Conservation (phyloP, 2,113 vertebrate genomes). For the Oryzias melastigma region DNA sequence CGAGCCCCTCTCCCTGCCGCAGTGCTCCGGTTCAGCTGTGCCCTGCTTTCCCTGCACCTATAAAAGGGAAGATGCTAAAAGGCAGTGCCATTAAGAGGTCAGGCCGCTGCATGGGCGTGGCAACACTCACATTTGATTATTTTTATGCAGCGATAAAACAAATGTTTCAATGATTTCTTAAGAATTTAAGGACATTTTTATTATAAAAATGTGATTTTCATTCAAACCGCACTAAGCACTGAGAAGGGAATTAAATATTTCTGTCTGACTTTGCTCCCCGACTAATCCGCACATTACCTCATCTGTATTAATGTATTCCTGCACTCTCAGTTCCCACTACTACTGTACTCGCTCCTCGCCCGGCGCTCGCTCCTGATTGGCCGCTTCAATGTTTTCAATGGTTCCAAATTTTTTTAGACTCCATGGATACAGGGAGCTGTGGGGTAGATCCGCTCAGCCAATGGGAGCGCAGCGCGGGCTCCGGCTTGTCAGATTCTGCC, state of each 20-base stretch:
- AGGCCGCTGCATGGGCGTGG: constrained; percentile 71
- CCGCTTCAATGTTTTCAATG: constrained; percentile 71
- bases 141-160: no score
- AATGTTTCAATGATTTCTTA: no score
- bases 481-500: constrained; percentile 69
- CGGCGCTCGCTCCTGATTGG: constrained; percentile 62
- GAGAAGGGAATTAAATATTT: constrained; percentile 46
- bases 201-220: constrained; percentile 16
- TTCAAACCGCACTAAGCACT: constrained; percentile 38
- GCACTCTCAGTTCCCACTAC: constrained; percentile 73
- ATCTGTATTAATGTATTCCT: constrained; percentile 79
- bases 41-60: constrained; percentile 14
- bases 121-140: constrained; percentile 1
- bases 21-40: constrained; percentile 56
- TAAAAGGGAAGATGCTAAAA: constrained; percentile 20
- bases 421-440: constrained; percentile 81
- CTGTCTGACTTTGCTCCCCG: constrained; percentile 37
- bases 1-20: constrained; percentile 42
- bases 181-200: not conserved
- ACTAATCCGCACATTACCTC: constrained; percentile 77
- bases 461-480: constrained; percentile 67
- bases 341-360: constrained; percentile 62
- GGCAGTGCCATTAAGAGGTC: constrained; percentile 63
- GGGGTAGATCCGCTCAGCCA: constrained; percentile 70
- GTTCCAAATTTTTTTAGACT: constrained; percentile 74